Conservation (phyloP, 2,888 invertebrate genomes). For the Eugnorisma glareosa region DNA sequence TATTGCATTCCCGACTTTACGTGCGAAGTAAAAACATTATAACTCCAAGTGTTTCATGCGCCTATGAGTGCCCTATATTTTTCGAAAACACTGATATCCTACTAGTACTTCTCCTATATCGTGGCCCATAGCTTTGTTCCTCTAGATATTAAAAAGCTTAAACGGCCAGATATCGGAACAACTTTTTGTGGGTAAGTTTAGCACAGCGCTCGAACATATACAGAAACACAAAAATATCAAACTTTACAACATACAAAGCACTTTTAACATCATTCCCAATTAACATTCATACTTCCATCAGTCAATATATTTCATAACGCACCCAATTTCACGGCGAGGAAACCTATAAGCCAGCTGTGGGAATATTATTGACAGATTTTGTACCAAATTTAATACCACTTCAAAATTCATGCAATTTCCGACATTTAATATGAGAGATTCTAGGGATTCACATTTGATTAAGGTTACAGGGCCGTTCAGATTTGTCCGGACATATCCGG, state of each 20-base stretch:
- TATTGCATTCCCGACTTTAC: not conserved
- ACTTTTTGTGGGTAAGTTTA: not conserved
- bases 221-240: not conserved
- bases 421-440: conserved; percentile 17
- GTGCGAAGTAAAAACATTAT: not conserved
- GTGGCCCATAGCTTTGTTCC: not conserved
- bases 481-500: not conserved
- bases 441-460: conserved; percentile 24
- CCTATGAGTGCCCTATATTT: not conserved
- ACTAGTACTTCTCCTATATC: not conserved
- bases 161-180: not conserved
- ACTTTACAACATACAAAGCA: not conserved
- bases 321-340: not conserved
- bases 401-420: conserved; percentile 22
- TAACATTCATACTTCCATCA: not conserved
- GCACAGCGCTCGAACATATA: not conserved
- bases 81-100: not conserved
- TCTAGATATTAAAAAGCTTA: not conserved
- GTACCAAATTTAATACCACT: conserved; percentile 19
- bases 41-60: not conserved
- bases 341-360: not conserved
- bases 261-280: not conserved
- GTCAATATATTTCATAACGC: not conserved
- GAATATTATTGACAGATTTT: not conserved
- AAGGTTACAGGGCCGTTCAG: not conserved